Evolutionary conservation across 2,113 vertebrate genomes (phyloP).

Genomic region (Formicarius rufipectus): DNA sequence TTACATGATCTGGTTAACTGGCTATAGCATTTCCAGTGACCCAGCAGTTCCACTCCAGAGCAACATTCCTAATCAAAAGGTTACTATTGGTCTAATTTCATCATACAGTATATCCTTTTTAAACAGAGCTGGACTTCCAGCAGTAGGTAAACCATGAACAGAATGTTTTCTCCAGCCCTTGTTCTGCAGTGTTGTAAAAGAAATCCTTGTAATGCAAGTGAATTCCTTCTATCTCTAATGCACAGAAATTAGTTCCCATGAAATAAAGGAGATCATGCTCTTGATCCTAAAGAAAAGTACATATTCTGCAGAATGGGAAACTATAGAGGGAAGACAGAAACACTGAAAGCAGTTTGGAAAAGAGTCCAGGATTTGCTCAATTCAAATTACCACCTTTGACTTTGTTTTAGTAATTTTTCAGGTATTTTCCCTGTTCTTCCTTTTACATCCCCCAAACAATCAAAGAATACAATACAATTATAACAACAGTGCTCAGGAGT

Average conservation of each 20-base stretch:
- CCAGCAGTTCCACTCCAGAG: neutral
- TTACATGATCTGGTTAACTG: neutral
- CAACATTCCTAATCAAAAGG: neutral
- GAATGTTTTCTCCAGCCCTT: neutral
- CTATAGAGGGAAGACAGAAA: neutral
- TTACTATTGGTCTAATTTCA: neutral
- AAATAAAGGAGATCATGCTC: neutral
- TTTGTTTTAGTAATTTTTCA: slow-evolving; percentile 3
- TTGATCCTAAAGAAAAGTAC: neutral
- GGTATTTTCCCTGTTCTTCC: neutral
- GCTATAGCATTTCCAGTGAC: neutral
- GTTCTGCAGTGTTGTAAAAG: neutral
- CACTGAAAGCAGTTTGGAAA: neutral
- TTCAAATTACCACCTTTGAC: neutral
- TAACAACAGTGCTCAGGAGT: neutral
- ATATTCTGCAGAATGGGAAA: neutral
- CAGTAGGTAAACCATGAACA: neutral
- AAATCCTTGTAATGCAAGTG: neutral
- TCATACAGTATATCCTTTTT: neutral
- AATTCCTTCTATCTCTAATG: neutral
- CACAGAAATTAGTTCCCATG: neutral
- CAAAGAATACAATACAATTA: neutral
- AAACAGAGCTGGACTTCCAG: neutral
- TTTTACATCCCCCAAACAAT: slow-evolving; percentile 17
- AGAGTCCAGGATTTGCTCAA: neutral